These are phyloP conservation scores for Rhogogaster chlorosoma DNA, from an alignment of 2,888 invertebrate genomes.

Conservation along the genomic window DNA sequence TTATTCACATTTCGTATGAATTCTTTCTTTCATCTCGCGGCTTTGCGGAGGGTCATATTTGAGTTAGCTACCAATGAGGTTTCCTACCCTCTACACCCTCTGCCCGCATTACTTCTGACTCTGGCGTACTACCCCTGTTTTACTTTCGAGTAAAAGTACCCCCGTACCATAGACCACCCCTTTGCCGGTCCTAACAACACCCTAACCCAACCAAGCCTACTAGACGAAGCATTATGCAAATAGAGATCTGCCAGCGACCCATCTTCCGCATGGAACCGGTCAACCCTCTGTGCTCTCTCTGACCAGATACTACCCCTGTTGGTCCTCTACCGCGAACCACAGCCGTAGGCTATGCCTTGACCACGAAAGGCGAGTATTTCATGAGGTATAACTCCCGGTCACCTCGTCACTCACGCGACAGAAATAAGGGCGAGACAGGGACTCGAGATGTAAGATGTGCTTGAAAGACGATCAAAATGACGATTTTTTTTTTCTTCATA, in stretches of 20 bases:
- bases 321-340: not conserved
- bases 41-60: conserved; percentile 41
- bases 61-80: conserved; percentile 49
- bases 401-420: not conserved
- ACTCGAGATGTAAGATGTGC: not conserved
- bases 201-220: conserved; percentile 46
- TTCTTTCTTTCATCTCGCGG: conserved; percentile 43
- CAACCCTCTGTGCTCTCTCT: conserved; percentile 33
- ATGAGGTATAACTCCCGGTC: conserved; percentile 43
- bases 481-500: not conserved
- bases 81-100: not conserved
- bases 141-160: conserved; percentile 42
- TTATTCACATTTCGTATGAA: conserved; percentile 47
- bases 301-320: not conserved
- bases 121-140: conserved; percentile 36
- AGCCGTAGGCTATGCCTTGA: not conserved
- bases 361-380: not conserved
- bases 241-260: conserved; percentile 37
- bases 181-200: conserved; percentile 24
- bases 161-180: not conserved
- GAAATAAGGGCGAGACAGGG: not conserved
- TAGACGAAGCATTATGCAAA: conserved; percentile 51
- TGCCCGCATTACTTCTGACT: conserved; percentile 22
- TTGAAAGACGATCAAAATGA: not conserved
- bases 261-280: not conserved